These are phyloP conservation scores for Anastrepha obliqua DNA, from an alignment of 1,140 invertebrate species.

Conservation along the genomic window DNA sequence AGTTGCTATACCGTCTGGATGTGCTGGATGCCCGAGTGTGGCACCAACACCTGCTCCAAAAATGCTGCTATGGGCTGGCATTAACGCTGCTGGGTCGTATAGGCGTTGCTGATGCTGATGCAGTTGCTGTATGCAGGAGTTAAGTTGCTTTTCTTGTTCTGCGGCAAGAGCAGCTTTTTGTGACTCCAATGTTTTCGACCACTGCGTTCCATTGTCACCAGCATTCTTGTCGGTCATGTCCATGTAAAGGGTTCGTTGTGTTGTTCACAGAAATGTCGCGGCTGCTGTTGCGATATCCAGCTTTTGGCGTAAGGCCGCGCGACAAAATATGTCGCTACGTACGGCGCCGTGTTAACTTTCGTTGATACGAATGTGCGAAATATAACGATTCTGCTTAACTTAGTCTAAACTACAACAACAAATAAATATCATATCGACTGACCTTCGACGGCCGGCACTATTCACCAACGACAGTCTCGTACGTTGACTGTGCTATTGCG, in stretches of 20 bases:
- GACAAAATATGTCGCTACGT: not conserved
- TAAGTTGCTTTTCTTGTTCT: constrained; percentile 61
- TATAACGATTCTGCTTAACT: not conserved
- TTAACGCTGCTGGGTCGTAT: constrained; percentile 59
- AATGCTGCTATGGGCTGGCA: constrained; percentile 53
- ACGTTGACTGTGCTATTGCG: constrained; percentile 23
- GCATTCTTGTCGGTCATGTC: constrained; percentile 73
- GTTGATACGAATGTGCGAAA: not conserved
- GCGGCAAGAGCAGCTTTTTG: constrained; percentile 59
- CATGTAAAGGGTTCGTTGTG: not conserved
- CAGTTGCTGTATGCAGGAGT: constrained; percentile 57
- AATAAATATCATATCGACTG: constrained; percentile 28
- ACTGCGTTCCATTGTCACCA: constrained; percentile 68
- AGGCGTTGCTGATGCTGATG: constrained; percentile 60
- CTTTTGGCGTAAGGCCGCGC: not conserved
- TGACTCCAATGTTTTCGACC: constrained; percentile 68
- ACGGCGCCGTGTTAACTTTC: not conserved
- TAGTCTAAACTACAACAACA: constrained; percentile 1
- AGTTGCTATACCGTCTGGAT: constrained; percentile 56
- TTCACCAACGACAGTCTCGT: not conserved
- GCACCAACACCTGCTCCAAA: constrained; percentile 58
- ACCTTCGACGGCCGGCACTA: constrained; percentile 35
- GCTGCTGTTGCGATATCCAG: not conserved
- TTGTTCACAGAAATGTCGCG: not conserved
- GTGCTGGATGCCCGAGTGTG: not conserved